These are phyloP conservation scores for Bufo bufo DNA, from an alignment of 2,113 vertebrate genomes.

Conservation along the genomic window DNA sequence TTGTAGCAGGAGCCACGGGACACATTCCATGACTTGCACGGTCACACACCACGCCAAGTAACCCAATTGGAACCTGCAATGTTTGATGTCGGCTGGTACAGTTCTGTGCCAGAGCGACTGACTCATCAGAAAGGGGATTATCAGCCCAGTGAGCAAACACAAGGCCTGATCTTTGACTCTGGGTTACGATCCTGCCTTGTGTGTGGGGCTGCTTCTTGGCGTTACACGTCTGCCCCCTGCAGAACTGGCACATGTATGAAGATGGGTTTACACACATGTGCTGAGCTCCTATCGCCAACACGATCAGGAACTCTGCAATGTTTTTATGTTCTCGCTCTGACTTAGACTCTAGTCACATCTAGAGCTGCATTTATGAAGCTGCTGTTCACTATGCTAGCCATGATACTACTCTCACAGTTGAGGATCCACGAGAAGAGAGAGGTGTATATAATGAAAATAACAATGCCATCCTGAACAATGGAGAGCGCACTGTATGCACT, in stretches of 20 bases:
- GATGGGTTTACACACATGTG: not conserved
- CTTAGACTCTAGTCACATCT: not conserved
- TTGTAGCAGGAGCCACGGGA: not conserved
- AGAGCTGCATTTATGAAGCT: not conserved
- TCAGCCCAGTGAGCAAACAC: slow-evolving; percentile 33
- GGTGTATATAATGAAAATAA: too few species aligned
- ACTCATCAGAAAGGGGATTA: slow-evolving; percentile 49
- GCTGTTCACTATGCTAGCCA: too few species aligned
- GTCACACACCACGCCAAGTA: slow-evolving; percentile 45
- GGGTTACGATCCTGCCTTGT: not conserved
- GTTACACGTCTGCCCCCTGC: not conserved
- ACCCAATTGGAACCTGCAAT: slow-evolving; percentile 52
- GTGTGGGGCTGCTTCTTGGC: not conserved
- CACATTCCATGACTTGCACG: slow-evolving; percentile 29
- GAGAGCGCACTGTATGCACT: too few species aligned
- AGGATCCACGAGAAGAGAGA: too few species aligned
- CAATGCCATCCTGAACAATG: too few species aligned
- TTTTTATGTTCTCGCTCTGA: not conserved
- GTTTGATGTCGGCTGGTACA: slow-evolving; percentile 37
- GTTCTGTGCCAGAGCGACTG: slow-evolving; percentile 32
- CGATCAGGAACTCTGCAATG: too few species aligned
- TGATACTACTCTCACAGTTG: too few species aligned
- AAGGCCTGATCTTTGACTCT: not conserved
- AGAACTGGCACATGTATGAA: not conserved
- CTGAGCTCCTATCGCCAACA: not conserved